phyloP scores from a whole-genome alignment of 2,888 invertebrate genomes.

The Cryptosula pallasiana region DNA sequence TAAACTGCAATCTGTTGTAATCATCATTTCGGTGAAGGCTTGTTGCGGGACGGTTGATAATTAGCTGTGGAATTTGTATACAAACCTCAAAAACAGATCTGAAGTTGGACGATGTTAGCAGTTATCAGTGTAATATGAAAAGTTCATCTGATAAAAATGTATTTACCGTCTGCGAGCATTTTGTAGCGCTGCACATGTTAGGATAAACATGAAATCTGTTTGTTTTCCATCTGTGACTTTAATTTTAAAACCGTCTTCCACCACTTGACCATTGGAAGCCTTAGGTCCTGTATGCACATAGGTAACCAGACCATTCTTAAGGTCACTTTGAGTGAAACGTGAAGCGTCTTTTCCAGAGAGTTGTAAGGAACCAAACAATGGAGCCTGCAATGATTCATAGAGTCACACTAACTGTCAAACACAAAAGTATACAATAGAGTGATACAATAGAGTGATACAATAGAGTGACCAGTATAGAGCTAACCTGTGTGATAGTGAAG shows the following conservation, averaged over 20 bases:
- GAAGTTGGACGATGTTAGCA: too few species aligned
- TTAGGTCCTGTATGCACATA: constrained; percentile 54
- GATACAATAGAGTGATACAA: too few species aligned
- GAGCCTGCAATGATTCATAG: too few species aligned
- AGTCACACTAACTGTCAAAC: too few species aligned
- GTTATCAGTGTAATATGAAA: too few species aligned
- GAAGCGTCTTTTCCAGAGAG: background rate
- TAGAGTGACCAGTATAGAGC: too few species aligned
- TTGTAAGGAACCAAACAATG: background rate
- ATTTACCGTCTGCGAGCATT: constrained; percentile 37
- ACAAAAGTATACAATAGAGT: too few species aligned
- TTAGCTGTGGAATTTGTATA: constrained; percentile 45
- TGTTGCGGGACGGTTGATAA: constrained; percentile 42
- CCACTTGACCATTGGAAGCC: constrained; percentile 21
- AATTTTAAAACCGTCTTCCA: constrained; percentile 46
- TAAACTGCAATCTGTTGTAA: background rate
- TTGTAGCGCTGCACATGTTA: constrained; percentile 38
- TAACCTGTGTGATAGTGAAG: constrained; percentile 41
- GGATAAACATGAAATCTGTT: constrained; percentile 47
- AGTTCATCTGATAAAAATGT: too few species aligned
- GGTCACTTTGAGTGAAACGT: constrained; percentile 45
- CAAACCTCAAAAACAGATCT: constrained; percentile 33
- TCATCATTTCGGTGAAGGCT: constrained; percentile 36
- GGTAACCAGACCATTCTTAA: constrained; percentile 44
- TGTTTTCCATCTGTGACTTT: constrained; percentile 50